Evolutionary conservation across 2,113 vertebrate species (phyloP), one percentile per base, ranked within the genome.

Genomic region (Calcarius ornatus): DNA sequence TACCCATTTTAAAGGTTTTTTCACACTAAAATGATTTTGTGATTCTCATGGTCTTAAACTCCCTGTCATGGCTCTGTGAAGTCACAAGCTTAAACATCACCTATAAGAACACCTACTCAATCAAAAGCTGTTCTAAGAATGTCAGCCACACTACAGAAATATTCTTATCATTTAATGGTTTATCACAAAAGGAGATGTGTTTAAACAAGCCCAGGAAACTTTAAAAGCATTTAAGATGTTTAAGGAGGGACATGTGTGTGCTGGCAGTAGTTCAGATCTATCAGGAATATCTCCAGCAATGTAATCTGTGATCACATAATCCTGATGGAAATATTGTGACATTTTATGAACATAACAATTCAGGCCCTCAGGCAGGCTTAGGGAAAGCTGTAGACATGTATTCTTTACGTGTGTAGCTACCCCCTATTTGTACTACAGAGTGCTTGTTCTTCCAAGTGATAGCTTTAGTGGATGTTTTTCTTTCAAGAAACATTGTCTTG

Each of bases 61-160:
- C 33, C 17, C 24, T 8, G 0, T 24, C 1, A 0, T 1, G 31
- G 31, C 35, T 70, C 60, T 47, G 14, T 64, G 56, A 33, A 68
- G 13, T 15, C 75, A 56, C 0, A 0, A 76, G 63, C 45, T 54
- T 17, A 61, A 23, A 48, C 3, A 24, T 8, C 35, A 86, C 38
- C 54, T 53, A 0, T 6, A 53, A 25, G 17, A 75, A 51, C 3
- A 51, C 4, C 56, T 38, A 13, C 25, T 35, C 48, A 9, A 11
- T 28, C 47, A 31, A 6, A 87, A 71, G 43, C 42, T 43, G 12
- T 20, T 78, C 38, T 19, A 59, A 56, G n/a, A 27, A 19, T 7
- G 9, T 24, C 47, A 75, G 30, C 33, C 43, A 38, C 10, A 10
- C 14, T 25, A 60, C 1, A 79, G 37, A 13, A 69, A 40, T 22